Evolutionary conservation across 2,888 invertebrate species (phyloP), one percentile per base, ranked within the genome.

Genomic region (Hemithea aestivaria): DNA sequence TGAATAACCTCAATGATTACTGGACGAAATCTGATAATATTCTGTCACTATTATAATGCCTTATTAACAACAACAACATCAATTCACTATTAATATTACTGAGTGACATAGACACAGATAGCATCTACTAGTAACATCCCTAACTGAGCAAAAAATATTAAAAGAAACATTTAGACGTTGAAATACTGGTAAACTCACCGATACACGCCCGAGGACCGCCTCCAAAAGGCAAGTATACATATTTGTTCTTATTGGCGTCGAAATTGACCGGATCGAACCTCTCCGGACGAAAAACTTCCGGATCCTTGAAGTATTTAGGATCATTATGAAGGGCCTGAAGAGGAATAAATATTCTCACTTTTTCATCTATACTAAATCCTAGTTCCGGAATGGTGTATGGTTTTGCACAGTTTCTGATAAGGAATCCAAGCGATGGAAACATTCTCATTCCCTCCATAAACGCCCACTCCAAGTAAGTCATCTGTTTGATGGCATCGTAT

Each of bases 371-470:
- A 1, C 59, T 53, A 16, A 79, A 21, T 4, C 52, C 47, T 1
- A 72, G 29, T n/a, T 73, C 74, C 0, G 67, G 62, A 8, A 80
- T 51, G 0, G 67, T 71, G 31, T 75, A 77, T 4, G 60, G 46
- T 2, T 58, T 56, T 2, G 62, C 64, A 31, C 69, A 66, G 25
- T 53, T 53, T 10, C 80, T 53, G 2, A 69, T 41, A 12, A 80
- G 41, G 41, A 62, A 72, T 0, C 79, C 80, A 0, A 78, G 56
- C 0, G 81, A 73, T 0, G 80, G 79, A 24, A 78, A 78, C 56
- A 74, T 65, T 8, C 75, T 53, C 61, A 78, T 62, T 10, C 65
- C 66, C 36, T 81, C 81, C 33, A 58, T 70, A 35, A 76, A 71
- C 0, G 62, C 45, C 57, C 71, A 71, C 27, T 73, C 70, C 20